phyloP scores from a whole-genome alignment of 53 echinoderm and acorn worm genomes.

The Actinopyga echinites region DNA sequence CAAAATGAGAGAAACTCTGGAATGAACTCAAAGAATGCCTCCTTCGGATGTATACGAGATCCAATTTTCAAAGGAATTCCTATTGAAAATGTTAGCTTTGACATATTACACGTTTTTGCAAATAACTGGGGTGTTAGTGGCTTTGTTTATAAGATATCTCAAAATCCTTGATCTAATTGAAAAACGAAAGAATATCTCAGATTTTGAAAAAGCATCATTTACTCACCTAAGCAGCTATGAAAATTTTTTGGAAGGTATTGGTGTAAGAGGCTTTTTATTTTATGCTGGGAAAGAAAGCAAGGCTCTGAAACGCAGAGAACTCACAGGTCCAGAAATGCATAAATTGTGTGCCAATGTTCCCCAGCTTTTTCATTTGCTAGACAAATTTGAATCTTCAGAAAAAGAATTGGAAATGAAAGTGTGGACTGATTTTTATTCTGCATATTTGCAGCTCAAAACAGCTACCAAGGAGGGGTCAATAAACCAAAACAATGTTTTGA shows the following conservation, averaged over 20 bases:
- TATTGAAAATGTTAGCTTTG: background rate
- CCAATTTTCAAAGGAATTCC: background rate
- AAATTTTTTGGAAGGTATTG: background rate
- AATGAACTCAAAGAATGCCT: background rate
- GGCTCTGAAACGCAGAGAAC: background rate
- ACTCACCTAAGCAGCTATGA: background rate
- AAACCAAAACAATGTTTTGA: background rate
- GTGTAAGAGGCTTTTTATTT: constrained; percentile 1
- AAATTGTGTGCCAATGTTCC: background rate
- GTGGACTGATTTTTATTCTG: background rate
- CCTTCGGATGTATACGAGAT: background rate
- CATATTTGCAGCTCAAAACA: background rate
- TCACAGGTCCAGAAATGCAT: constrained; percentile 10
- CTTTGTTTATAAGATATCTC: background rate
- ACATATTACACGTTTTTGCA: background rate
- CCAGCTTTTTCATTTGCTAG: background rate
- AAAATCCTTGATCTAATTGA: background rate
- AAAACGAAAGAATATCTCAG: background rate
- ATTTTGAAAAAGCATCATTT: background rate
- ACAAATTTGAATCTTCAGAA: background rate
- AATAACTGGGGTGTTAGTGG: background rate
- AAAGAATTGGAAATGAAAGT: background rate
- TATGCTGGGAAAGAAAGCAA: background rate
- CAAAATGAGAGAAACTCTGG: background rate
- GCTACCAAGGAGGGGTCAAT: background rate